These are phyloP conservation scores for Xanthorhoe designata DNA, from an alignment of 2,888 invertebrate species.

Conservation along the genomic window DNA sequence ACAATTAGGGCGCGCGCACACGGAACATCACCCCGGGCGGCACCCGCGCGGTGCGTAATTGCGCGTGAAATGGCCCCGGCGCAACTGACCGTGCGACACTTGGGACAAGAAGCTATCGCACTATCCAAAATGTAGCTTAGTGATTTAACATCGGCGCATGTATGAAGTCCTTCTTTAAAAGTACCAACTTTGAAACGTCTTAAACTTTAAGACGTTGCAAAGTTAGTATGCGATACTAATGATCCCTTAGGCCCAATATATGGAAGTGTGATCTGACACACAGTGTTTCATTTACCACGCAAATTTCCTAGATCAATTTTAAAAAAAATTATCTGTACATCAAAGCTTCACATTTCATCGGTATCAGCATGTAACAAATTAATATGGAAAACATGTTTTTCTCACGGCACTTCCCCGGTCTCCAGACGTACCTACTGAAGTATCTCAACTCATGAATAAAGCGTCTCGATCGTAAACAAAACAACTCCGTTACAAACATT, in stretches of 20 bases:
- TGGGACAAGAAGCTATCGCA: not conserved
- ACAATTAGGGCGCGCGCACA: not conserved
- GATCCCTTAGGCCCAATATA: no score
- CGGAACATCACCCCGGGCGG: not conserved
- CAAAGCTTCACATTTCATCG: no score
- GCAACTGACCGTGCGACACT: constrained; percentile 12
- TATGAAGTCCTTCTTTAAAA: no score
- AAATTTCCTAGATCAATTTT: no score
- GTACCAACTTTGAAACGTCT: no score
- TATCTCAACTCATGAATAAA: constrained; percentile 12
- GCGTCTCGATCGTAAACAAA: constrained; percentile 37
- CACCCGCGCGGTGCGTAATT: constrained; percentile 38
- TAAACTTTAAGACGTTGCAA: no score
- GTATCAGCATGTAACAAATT: not conserved
- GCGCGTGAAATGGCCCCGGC: constrained; percentile 45
- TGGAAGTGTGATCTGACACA: no score
- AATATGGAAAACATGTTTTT: not conserved
- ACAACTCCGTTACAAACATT: constrained; percentile 54
- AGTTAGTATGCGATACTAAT: no score
- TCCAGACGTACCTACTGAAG: not conserved
- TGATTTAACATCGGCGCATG: no score
- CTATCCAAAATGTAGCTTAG: not conserved
- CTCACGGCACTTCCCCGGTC: not conserved
- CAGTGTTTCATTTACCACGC: no score
- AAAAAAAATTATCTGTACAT: no score